phyloP scores from a whole-genome alignment of 2,797 vertebrate genomes.

The Vespertilio murinus region DNA sequence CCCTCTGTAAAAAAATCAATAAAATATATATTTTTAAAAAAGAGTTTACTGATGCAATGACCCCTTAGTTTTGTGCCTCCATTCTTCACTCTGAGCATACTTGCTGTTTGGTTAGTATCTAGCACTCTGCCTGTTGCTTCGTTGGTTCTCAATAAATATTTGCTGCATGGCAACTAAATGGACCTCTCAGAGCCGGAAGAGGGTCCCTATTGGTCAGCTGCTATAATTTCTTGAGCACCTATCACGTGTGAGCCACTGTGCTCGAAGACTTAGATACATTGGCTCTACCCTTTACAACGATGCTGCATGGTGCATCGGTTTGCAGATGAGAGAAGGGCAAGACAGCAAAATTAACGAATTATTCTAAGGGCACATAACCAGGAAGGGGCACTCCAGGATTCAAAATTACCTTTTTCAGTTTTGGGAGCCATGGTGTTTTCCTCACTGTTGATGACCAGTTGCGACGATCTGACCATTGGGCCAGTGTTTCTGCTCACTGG shows the following conservation, averaged over 20 bases:
- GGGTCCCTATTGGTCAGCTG: not conserved
- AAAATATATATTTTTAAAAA: no score
- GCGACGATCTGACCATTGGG: not conserved
- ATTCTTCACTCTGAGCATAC: not conserved
- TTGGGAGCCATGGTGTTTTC: not conserved
- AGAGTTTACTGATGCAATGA: not conserved
- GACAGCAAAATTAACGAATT: not conserved
- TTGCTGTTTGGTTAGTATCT: not conserved
- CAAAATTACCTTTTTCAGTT: not conserved
- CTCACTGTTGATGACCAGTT: not conserved
- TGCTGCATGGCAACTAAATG: not conserved
- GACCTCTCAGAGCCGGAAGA: not conserved
- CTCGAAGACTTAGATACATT: not conserved
- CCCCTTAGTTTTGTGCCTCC: not conserved
- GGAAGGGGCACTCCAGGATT: not conserved
- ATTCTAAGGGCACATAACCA: not conserved
- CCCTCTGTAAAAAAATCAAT: no score
- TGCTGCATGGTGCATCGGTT: not conserved
- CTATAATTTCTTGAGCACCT: not conserved
- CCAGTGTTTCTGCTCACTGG: not conserved
- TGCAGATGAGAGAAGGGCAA: not conserved
- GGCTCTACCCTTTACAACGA: not conserved
- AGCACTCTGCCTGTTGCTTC: not conserved
- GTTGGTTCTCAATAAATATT: not conserved
- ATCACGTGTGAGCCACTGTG: not conserved